Evolutionary conservation across 2,888 invertebrate species (phyloP), one percentile per base, ranked within the genome.

Genomic region (Agriotes lineatus): DNA sequence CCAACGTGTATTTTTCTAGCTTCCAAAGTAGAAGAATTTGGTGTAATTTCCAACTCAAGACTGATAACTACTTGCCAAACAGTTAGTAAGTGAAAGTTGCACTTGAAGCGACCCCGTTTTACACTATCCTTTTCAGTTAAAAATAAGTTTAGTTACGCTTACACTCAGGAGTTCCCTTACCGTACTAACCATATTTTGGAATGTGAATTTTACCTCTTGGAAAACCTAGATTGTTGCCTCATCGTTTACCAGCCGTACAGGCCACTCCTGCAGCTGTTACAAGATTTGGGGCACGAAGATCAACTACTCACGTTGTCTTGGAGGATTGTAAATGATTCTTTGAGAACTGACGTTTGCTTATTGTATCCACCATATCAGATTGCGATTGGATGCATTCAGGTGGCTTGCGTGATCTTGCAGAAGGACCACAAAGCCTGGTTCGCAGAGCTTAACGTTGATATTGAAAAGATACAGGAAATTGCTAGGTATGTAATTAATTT

Each of bases 1-100:
- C 99, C 99, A 9, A 99, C 99, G 0, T 97, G 97, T 82, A 93
- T 99, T 39, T 95, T 99, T 81, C 86, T 99, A 59, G 97, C 99
- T 10, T 97, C 98, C 0, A 99, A 99, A 88, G 99, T 99, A 1
- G 98, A 99, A 87, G 99, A 99, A 86, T 99, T 97, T 87, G 99
- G 99, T 70, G 96, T 99, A 6, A 97, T 99, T 81, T 98, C 99
- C 0, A 97, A 98, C 83, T 95, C 93, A 58, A 91, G 98, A 80
- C 86, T 99, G 52, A 96, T 99, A 76, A 93, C 94, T 35, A 96
- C 97, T 54, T 98, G 97, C 80, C 96, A 97, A 82, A 95, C 95
- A 78, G 95, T 99, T 76, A 94, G 97, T 88, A 90, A 90, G 89
- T 39, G 37, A 2, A 39, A 39, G 2, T 30, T 3, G 3, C 9